Base-by-base conservation (phyloP, 2,113 vertebrate species). In the Silurus meridionalis region DNA sequence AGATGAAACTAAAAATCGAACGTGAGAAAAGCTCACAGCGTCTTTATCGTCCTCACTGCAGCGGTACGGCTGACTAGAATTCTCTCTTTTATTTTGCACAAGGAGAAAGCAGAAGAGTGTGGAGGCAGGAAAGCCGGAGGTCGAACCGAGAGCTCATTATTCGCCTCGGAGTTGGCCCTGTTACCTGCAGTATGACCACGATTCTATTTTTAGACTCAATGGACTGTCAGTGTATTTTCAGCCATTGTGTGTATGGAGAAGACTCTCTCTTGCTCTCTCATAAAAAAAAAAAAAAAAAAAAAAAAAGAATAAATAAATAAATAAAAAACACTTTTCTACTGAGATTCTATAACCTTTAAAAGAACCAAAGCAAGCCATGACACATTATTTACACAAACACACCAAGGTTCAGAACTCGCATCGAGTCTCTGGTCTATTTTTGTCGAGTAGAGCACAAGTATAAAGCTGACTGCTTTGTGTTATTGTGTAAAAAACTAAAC, bases 101-200 rank as follows among this genome's bases (percentile, higher is more conserved):
- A 25, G 13, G 52, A 72, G 25, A 37, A 37, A 37, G 71, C 28
- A 53, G 57, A 60, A 80, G 37, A 25, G 23, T 14, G 13, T 50
- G 28, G 75, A 80, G 37, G 80, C 66, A 52, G 57, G 67, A 82
- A n/a, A 63, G 46, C 63, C 87, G 61, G 37, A 66, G 25, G n/a
- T 83, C 50, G 81, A 84, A 85, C 83, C 77, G 80, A 60, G 67
- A 87, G 80, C 50, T 88, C 83, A 87, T 87, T 57, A 55, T 89
- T 91, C 87, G 93, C 91, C 92, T 92, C 92, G 90, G 91, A 92
- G 91, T 90, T 91, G 92, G 90, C 92, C 89, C 84, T 61, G 77
- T 77, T 92, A 94, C 92, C 91, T 93, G 91, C 81, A 92, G 92
- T 88, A 92, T 85, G 90, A 87, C 90, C 87, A 48, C 8, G 61